A percentile compares a stretch with the other conserved stretches of the same genome.
These are phyloP conservation scores for Saxidomus purpurata DNA, from an alignment of 1,140 invertebrate species.

Conservation along the genomic window DNA sequence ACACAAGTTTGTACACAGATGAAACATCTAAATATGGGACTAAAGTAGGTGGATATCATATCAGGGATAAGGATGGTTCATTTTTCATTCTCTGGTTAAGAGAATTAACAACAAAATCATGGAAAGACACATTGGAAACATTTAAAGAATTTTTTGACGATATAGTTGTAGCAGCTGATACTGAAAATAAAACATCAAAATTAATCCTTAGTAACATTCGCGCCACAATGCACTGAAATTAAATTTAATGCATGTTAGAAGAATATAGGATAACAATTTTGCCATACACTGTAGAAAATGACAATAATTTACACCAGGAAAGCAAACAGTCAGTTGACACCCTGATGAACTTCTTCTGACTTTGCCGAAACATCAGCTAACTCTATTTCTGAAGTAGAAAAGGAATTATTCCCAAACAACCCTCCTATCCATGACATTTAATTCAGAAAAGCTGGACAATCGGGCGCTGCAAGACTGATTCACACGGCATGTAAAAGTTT, in stretches of 20 bases:
- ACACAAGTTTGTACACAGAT: constrained; percentile 40
- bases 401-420: background rate
- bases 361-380: constrained; percentile 37
- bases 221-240: constrained; percentile 11
- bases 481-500: background rate
- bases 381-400: constrained; percentile 18
- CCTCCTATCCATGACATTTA: background rate
- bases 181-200: background rate
- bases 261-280: constrained; percentile 2
- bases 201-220: constrained; percentile 24
- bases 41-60: background rate
- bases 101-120: constrained; percentile 29
- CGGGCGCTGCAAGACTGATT: background rate
- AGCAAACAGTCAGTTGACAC: constrained; percentile 11
- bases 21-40: constrained; percentile 33
- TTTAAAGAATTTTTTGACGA: constrained; percentile 11
- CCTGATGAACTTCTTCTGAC: constrained; percentile 57
- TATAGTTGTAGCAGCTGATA: background rate
- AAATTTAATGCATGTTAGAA: constrained; percentile 30
- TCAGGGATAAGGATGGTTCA: background rate
- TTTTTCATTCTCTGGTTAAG: background rate
- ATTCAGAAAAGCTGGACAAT: constrained; percentile 12
- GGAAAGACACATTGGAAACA: constrained; percentile 12
- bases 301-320: background rate
- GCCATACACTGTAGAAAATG: constrained; percentile 23